Conservation (phyloP, 2,113 vertebrate genomes). For the Charina bottae region DNA sequence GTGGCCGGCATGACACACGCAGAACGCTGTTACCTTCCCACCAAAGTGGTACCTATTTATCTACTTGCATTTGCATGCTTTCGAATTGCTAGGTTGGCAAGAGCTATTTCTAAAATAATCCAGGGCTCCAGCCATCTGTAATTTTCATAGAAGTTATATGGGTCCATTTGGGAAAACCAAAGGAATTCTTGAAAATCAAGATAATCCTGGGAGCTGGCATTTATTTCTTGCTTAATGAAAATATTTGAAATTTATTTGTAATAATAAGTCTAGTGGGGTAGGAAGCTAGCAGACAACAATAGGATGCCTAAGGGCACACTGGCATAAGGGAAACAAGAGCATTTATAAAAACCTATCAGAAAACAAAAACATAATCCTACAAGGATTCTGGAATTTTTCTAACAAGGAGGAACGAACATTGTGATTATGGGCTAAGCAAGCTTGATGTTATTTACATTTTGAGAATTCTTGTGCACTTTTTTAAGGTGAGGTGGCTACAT, state of each 20-base stretch:
- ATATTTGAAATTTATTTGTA: not conserved
- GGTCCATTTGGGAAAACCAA: not conserved
- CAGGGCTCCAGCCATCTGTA: not conserved
- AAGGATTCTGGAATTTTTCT: not conserved
- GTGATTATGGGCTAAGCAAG: not conserved
- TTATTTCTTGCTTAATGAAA: not conserved
- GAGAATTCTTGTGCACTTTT: not conserved
- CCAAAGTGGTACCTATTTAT: no score
- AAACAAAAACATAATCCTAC: not conserved
- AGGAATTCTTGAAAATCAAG: no score
- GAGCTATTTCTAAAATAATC: not conserved
- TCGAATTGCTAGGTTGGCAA: no score
- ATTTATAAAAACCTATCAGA: not conserved
- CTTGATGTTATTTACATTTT: not conserved
- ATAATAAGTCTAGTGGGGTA: not conserved
- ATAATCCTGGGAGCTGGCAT: not conserved
- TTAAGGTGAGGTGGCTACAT: not conserved
- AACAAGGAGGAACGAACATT: not conserved
- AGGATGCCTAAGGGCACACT: not conserved
- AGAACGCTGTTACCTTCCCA: no score
- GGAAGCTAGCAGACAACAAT: not conserved
- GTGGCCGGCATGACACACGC: no score
- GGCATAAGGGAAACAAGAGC: not conserved
- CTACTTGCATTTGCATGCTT: no score
- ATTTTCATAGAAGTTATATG: not conserved